Evolutionary conservation across 2,888 invertebrate species (phyloP), one percentile per base, ranked within the genome.

Genomic region (Noctua janthe): DNA sequence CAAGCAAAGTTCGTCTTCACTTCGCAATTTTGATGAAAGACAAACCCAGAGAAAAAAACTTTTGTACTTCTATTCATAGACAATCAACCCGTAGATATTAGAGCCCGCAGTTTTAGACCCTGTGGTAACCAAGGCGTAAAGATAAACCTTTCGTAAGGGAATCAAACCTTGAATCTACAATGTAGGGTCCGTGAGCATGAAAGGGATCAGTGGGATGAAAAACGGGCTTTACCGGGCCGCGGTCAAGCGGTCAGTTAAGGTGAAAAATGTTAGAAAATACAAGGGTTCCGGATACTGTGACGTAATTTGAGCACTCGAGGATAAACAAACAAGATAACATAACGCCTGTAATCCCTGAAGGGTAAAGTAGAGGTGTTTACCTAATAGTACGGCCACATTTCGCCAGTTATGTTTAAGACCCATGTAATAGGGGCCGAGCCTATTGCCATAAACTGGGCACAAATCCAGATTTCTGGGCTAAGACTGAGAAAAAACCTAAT

Each of bases 141-240:
- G 91, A 89, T 91, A 90, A 90, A 86, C 71, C 79, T 83, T 85
- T 81, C 71, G 80, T 80, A 66, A 80, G 47, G 66, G 80, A 88
- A 87, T 86, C 82, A 82, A 88, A 89, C 83, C 81, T 71, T 83
- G 81, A 78, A 80, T 82, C 79, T 79, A 82, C 81, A 87, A 83
- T 80, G 82, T 73, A 73, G 70, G 86, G 78, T 67, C 67, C 62
- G 67, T 75, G 43, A 72, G 81, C 80, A 74, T 84, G 83, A 88
- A 87, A 91, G 70, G 88, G 87, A 78, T 86, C 87, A 87, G 74
- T 88, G 87, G 49, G 54, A 81, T 81, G 87, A 86, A 87, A 85
- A 87, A 74, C 62, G 62, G 80, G 59, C 10, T 59, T 56, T 67
- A 82, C 84, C 64, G 75, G n/a, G 17, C 71, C 47, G 49, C 72